Percentiles rank a stretch among this genome's conserved stretches.
Evolutionary conservation across 2,888 invertebrate genomes (phyloP).

Genomic region (Smittia aterrima): DNA sequence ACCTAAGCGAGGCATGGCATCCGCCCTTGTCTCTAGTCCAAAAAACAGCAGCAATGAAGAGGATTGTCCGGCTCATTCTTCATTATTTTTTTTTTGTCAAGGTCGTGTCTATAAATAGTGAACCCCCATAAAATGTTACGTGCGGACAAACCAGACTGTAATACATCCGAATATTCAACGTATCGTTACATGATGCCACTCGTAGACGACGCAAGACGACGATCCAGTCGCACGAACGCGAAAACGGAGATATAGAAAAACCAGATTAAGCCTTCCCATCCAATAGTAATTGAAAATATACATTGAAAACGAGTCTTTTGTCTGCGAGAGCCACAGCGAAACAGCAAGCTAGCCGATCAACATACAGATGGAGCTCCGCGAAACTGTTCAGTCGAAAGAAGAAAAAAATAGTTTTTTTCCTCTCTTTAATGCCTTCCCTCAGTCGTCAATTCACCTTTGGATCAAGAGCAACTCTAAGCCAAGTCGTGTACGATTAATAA

Average conservation of each 20-base stretch:
- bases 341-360: conserved; percentile 4
- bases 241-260: background rate
- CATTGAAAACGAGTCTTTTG: conserved; percentile 30
- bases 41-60: too few relatives aligned
- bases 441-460: conserved; percentile 41
- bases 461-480: conserved; percentile 35
- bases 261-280: conserved; percentile 10
- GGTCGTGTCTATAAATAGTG: background rate
- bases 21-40: too few relatives aligned
- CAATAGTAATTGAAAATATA: conserved; percentile 22
- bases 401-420: background rate
- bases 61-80: too few relatives aligned
- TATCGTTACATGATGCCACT: background rate
- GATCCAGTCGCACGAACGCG: background rate
- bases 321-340: background rate
- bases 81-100: background rate
- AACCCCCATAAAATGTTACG: background rate
- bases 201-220: background rate
- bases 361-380: conserved; percentile 14
- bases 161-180: background rate
- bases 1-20: too few relatives aligned
- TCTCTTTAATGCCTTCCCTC: conserved; percentile 34
- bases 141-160: background rate
- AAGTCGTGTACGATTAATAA: background rate
- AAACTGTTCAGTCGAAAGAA: background rate